Evolutionary conservation across 2,797 vertebrate species (phyloP).

Genomic region (Phoxinus dragarum): DNA sequence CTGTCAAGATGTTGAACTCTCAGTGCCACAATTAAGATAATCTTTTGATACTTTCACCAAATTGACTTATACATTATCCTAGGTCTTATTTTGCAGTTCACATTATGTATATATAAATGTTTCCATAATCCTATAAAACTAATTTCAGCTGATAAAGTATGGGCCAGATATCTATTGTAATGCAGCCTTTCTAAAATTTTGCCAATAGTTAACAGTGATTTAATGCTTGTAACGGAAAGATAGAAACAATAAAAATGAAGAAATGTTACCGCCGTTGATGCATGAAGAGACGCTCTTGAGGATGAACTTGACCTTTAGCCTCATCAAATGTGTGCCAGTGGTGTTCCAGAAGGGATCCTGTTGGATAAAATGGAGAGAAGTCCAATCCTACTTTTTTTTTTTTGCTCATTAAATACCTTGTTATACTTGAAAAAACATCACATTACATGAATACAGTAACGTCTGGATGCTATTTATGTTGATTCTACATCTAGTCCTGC

Average conservation of each 20-base stretch:
- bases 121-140: too few species aligned
- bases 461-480: neutral
- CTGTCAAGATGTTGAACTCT: neutral
- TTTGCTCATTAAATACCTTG: neutral
- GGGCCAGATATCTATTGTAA: neutral
- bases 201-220: neutral
- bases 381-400: neutral
- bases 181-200: slow-evolving; percentile 5
- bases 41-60: neutral
- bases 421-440: neutral
- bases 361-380: neutral
- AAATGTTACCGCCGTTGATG: neutral
- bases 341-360: neutral
- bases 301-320: slow-evolving; percentile 19
- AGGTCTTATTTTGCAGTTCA: neutral
- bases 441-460: neutral
- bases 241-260: neutral
- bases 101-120: too few species aligned
- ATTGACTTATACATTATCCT: neutral
- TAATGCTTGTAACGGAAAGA: neutral
- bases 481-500: neutral
- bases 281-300: neutral
- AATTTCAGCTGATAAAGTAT: neutral
- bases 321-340: neutral
- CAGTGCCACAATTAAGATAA: neutral